Evolutionary conservation across 1,140 invertebrate species (phyloP).

Genomic region (Lucilia sericata): DNA sequence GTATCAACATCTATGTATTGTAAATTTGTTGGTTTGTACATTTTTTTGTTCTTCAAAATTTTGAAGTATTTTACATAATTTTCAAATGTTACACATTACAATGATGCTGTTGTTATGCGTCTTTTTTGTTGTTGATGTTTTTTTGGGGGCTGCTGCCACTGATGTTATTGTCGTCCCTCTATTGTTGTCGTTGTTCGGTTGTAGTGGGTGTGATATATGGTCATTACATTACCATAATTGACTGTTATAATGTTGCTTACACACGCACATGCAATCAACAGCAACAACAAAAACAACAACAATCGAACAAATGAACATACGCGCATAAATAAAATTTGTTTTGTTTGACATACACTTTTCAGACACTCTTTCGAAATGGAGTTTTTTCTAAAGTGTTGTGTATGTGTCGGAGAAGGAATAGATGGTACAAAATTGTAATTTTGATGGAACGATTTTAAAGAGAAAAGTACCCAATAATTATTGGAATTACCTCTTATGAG

Average conservation of each 20-base stretch:
- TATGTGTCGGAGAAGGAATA: too few species aligned
- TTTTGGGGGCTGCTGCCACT: not conserved
- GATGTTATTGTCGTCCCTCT: not conserved
- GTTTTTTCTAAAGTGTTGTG: not conserved
- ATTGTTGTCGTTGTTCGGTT: not conserved
- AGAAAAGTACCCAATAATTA: too few species aligned
- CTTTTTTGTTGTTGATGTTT: too few species aligned
- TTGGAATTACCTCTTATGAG: too few species aligned
- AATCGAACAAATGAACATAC: not conserved
- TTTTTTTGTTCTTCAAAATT: not conserved
- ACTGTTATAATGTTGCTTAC: not conserved
- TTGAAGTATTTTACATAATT: slow-evolving; percentile 22
- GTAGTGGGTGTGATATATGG: slow-evolving; percentile 25
- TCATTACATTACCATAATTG: slow-evolving; percentile 29
- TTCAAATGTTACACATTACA: slow-evolving; percentile 15
- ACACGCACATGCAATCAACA: not conserved
- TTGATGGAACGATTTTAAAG: too few species aligned
- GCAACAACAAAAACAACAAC: too few species aligned
- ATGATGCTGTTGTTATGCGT: not conserved
- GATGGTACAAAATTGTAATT: too few species aligned
- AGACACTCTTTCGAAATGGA: not conserved
- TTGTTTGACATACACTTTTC: not conserved
- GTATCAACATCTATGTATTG: not conserved
- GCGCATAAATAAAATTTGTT: not conserved
- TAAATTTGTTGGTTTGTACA: not conserved